These are phyloP conservation scores for Spheniscus humboldti DNA, from an alignment of 2,797 vertebrate genomes.

Conservation along the genomic window DNA sequence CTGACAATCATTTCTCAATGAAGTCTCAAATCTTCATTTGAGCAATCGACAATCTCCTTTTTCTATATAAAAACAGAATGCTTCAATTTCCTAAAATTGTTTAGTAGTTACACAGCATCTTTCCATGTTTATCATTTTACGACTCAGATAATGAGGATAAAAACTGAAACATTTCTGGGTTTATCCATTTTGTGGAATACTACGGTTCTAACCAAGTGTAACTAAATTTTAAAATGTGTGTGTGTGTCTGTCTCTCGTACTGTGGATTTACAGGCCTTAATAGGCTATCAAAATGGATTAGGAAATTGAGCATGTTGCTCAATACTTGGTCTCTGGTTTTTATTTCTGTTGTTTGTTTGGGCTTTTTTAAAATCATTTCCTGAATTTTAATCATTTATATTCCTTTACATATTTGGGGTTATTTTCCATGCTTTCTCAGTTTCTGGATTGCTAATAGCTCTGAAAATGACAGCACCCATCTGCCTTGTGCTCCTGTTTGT, in stretches of 20 bases:
- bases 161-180: background rate
- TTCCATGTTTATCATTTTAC: background rate
- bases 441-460: background rate
- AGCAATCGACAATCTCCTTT: background rate
- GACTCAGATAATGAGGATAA: background rate
- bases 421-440: background rate
- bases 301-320: background rate
- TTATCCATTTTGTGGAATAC: background rate
- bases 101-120: background rate
- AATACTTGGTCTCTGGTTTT: background rate
- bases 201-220: background rate
- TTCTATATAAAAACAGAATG: background rate
- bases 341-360: background rate
- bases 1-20: background rate
- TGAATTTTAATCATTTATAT: background rate
- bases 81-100: background rate
- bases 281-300: background rate
- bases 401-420: background rate
- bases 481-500: background rate
- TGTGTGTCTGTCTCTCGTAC: background rate
- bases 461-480: background rate
- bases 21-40: background rate
- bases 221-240: background rate
- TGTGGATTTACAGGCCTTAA: background rate
- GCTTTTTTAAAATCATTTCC: background rate